phyloP scores from a whole-genome alignment of 2,888 invertebrate species.

The Orthosia gothica region DNA sequence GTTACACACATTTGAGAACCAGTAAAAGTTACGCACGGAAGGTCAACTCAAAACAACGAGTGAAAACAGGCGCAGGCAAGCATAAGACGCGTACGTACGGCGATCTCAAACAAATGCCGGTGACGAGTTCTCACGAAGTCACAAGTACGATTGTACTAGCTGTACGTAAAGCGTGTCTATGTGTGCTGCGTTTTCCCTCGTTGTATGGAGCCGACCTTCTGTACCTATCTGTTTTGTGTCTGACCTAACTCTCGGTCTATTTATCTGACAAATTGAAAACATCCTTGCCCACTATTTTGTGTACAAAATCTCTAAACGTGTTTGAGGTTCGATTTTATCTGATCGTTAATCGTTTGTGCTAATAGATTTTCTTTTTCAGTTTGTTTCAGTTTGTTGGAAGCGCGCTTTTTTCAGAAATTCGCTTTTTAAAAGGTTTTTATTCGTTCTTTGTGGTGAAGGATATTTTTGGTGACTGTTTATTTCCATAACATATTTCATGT shows the following conservation, averaged over 20 bases:
- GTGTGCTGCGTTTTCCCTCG: background rate
- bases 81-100: background rate
- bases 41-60: background rate
- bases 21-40: slow-evolving; percentile 8
- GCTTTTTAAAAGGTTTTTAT: background rate
- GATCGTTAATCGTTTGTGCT: slow-evolving; percentile 43
- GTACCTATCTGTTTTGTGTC: background rate
- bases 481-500: background rate
- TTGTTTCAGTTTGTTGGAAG: background rate
- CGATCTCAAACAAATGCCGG: background rate
- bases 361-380: slow-evolving; percentile 36
- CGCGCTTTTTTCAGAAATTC: background rate
- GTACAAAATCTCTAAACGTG: slow-evolving; percentile 41
- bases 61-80: background rate
- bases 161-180: background rate
- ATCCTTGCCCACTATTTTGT: slow-evolving; percentile 22
- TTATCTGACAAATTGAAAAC: slow-evolving; percentile 55
- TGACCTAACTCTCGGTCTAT: slow-evolving; percentile 34
- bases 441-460: background rate
- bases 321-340: slow-evolving; percentile 41
- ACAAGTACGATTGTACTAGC: background rate
- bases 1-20: slow-evolving; percentile 33
- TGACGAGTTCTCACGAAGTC: too few relatives aligned
- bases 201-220: slow-evolving; percentile 4
- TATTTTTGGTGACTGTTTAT: background rate